Evolutionary conservation across 2,113 vertebrate species (phyloP), one percentile per base, ranked within the genome.

Genomic region (Trichomycterus rosablanca): DNA sequence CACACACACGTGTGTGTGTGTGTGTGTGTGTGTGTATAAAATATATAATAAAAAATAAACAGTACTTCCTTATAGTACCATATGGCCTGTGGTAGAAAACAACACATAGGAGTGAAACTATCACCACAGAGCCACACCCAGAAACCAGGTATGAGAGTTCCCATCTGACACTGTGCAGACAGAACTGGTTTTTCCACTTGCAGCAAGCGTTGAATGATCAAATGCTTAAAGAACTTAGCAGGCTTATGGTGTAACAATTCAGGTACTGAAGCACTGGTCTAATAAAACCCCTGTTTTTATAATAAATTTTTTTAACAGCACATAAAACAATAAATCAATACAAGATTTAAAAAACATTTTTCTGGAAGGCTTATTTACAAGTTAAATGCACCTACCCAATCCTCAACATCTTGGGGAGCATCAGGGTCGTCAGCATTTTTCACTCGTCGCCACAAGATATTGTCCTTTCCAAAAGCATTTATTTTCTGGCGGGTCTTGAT

Each of bases 311-410:
- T n/a, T n/a, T n/a, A n/a, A n/a, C n/a, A n/a, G n/a, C n/a, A n/a
- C n/a, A n/a, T n/a, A n/a, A n/a, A n/a, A n/a, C n/a, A n/a, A n/a
- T n/a, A n/a, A n/a, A n/a, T n/a, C n/a, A n/a, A n/a, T n/a, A n/a
- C n/a, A n/a, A n/a, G n/a, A n/a, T n/a, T n/a, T n/a, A n/a, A n/a
- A n/a, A n/a, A n/a, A n/a, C n/a, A n/a, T n/a, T n/a, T n/a, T n/a
- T n/a, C n/a, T n/a, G n/a, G n/a, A n/a, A n/a, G n/a, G n/a, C n/a
- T n/a, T n/a, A n/a, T n/a, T n/a, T n/a, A n/a, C n/a, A n/a, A n/a
- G n/a, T n/a, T n/a, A n/a, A n/a, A n/a, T 2, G 1, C 4, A 77
- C 89, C 84, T 76, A 95, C 93, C 92, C 93, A 95, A 5, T 89
- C 90, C 76, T 93, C 92, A 0, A 95, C 89, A 52, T 86, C 81